Evolutionary conservation across 2,113 vertebrate species (phyloP), one percentile per base, ranked within the genome.

Genomic region (Heloderma charlesbogerti): DNA sequence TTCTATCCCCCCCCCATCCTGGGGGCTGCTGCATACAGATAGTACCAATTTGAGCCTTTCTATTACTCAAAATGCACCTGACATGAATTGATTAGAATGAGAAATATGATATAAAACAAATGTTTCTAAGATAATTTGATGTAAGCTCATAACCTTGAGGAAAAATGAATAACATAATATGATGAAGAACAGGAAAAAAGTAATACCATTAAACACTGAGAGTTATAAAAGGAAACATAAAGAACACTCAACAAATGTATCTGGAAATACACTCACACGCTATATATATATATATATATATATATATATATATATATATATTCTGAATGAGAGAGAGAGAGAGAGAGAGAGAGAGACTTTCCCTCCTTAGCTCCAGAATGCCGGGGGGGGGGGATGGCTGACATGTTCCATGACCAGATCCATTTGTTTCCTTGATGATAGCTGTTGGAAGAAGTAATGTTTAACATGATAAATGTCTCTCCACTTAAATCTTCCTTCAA

Each of bases 351-450:
- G 31, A 18, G 43, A 51, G 66, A 37, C 12, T 51, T 90, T 54
- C 31, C 9, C 57, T 75, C 29, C n/a, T 7, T 51, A 84, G 43
- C 60, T 79, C 45, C 69, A 69, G 74, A 40, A 86, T 34, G 74
- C 75, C 63, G 66, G 45, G n/a, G 48, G 51, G 71, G 2, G 45
- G n/a, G 5, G 60, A 48, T 79, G 63, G n/a, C 77, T 84, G 57
- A 78, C 86, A 84, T n/a, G 1, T 77, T 84, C 71, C 34, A 34
- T 25, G 57, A 67, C 71, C 34, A 8, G 22, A 77, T 91, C 1
- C n/a, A 77, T 84, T 91, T 84, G 45, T 88, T 88, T 88, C 86
- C 86, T 84, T 88, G 80, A 88, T 84, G 71, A 88, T 84, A 83
- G 69, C 63, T 77, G 60, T 54, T 43, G 27, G n/a, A 51, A 88